A percentile compares a stretch with the other conserved stretches of the same genome.
These are phyloP conservation scores for Hetaerina americana DNA, from an alignment of 1,140 invertebrate species.

Conservation along the genomic window DNA sequence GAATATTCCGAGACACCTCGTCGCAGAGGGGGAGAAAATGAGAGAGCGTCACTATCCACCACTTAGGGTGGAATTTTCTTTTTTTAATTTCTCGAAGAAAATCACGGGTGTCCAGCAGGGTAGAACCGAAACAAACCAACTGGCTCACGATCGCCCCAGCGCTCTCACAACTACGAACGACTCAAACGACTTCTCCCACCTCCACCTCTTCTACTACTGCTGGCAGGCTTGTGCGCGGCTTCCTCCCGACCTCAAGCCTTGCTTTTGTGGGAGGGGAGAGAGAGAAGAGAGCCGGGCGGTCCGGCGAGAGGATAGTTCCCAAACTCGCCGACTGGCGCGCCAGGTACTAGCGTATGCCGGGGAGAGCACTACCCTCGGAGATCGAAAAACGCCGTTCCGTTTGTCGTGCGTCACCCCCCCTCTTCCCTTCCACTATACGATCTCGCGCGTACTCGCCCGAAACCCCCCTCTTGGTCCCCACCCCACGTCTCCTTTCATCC, in stretches of 20 bases:
- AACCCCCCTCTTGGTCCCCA: no score
- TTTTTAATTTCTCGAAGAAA: no score
- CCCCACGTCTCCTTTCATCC: not conserved
- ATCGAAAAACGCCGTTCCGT: not conserved
- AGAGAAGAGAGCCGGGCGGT: not conserved
- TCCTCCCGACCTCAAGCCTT: not conserved
- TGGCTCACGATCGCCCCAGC: not conserved
- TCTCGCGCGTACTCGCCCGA: no score
- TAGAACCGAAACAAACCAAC: no score
- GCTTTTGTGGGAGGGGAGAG: no score
- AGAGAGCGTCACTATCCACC: no score
- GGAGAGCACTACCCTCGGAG: not conserved
- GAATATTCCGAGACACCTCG: no score
- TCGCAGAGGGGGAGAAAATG: no score
- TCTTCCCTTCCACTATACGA: not conserved
- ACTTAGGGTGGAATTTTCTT: no score
- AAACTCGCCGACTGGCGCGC: not conserved
- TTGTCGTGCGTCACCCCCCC: not conserved
- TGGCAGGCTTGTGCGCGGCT: no score
- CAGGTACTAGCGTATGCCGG: not conserved
- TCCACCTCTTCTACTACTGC: not conserved
- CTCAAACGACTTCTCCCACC: not conserved
- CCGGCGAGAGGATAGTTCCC: not conserved
- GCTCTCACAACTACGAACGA: not conserved
- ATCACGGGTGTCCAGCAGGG: no score